Evolutionary conservation across 2,888 invertebrate genomes (phyloP).

Genomic region (Thereva nobilitata): DNA sequence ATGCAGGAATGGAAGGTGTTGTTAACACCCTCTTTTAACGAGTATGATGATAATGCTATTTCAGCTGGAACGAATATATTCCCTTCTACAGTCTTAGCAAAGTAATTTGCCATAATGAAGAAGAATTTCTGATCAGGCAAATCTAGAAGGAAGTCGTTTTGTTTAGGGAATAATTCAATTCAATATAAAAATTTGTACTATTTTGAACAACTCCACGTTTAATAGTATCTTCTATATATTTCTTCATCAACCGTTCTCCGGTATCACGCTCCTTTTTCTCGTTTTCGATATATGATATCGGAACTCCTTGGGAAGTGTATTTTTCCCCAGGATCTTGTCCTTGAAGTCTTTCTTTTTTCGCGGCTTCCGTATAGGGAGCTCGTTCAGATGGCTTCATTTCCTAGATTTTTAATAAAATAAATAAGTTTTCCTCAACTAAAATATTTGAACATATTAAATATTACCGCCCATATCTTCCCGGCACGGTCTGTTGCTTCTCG

Average conservation of each 20-base stretch:
- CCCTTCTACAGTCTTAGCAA: constrained; percentile 47
- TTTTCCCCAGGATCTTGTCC: constrained; percentile 40
- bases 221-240: constrained; percentile 49
- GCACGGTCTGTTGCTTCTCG: constrained; percentile 46
- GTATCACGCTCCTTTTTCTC: constrained; percentile 45
- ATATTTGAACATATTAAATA: neutral
- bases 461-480: constrained; percentile 50
- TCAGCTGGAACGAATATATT: constrained; percentile 61
- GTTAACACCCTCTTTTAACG: constrained; percentile 57
- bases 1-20: constrained; percentile 56
- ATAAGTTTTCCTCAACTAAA: neutral
- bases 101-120: constrained; percentile 53
- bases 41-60: constrained; percentile 60
- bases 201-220: constrained; percentile 43
- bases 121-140: constrained; percentile 46
- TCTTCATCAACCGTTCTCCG: constrained; percentile 47
- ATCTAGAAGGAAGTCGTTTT: neutral
- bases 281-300: constrained; percentile 45
- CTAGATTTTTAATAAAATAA: neutral
- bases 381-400: constrained; percentile 48
- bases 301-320: constrained; percentile 48
- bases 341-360: constrained; percentile 45
- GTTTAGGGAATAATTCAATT: neutral
- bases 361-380: constrained; percentile 47
- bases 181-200: constrained; percentile 44